These are phyloP conservation scores for Falco punctatus DNA, from an alignment of 2,113 vertebrate species.

Conservation along the genomic window DNA sequence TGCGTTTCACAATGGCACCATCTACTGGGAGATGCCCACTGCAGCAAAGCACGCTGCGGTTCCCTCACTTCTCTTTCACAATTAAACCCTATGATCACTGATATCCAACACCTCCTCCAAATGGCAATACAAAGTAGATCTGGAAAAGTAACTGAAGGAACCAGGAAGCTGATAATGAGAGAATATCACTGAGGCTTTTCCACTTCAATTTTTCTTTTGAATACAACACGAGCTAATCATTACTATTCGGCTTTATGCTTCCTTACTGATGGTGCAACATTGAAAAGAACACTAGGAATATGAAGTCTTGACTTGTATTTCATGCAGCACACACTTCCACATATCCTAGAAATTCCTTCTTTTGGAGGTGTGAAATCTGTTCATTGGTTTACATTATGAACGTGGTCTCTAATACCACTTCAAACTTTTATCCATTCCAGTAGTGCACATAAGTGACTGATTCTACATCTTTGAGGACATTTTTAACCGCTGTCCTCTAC, in stretches of 20 bases:
- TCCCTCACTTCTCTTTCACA: neutral
- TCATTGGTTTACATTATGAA: neutral
- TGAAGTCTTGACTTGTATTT: neutral
- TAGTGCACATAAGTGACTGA: fast-evolving
- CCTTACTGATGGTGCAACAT: neutral
- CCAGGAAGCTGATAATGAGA: neutral
- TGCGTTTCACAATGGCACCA: conserved; percentile 69
- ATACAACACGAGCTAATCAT: neutral
- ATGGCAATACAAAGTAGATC: neutral
- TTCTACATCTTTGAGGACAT: neutral
- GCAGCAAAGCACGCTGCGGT: neutral
- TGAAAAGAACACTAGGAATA: neutral
- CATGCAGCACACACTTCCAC: neutral
- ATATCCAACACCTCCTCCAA: neutral
- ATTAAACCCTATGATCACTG: neutral
- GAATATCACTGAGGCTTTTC: neutral
- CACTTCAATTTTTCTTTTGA: neutral
- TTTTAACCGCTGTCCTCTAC: neutral
- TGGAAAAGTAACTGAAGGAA: neutral
- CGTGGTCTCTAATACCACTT: neutral
- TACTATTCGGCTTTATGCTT: neutral
- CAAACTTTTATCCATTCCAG: neutral
- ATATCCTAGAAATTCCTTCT: neutral
- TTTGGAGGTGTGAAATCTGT: neutral
- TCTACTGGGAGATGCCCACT: conserved; percentile 47